Base-by-base conservation (phyloP, 2,888 invertebrate species). In the Pristionchus fissidentatus region DNA sequence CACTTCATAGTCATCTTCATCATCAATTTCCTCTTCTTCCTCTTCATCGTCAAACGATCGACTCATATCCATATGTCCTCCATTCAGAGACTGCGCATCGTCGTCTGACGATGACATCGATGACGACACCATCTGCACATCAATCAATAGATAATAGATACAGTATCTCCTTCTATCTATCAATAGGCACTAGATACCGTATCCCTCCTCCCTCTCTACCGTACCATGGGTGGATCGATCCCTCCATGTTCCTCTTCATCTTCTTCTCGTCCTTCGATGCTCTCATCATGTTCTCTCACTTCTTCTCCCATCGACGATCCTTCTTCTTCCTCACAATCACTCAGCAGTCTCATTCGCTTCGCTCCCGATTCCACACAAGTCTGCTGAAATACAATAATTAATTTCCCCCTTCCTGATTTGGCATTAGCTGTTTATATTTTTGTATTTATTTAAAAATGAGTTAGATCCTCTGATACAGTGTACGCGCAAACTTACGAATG, bases 1-100 rank as follows among this genome's bases (percentile, higher is more conserved):
- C 52, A 57, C 79, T 57, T 49, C 32, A 5, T 55, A 3, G 7
- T 38, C 8, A 19, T 79, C 55, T 57, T 55, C 79, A n/a, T 57
- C 57, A 15, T 55, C 79, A 26, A n/a, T n/a, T n/a, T 79, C 57
- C 26, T 79, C 79, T 13, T 73, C 19, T n/a, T 73, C 73, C 7
- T 26, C n/a, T 26, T 26, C 29, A 41, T 52, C 38, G n/a, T 78
- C 78, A 2, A 78, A n/a, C n/a, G n/a, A n/a, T n/a, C 57, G 55
- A 49, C 49, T 77, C 38, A 22, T 19, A n/a, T 52, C 41, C 55
- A 78, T 35, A 26, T 15, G 46, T 73, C 73, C 38, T 62, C 60
- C 38, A 3, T 62, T 62, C 32, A 62, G 8, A 62, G 32, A 35
- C 35, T 35, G 15, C 62, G 35, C 26, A 8, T 38, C 70, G 7